These are phyloP conservation scores for Drosophila lacertosa DNA, from an alignment of 1,140 invertebrate species.

Conservation along the genomic window DNA sequence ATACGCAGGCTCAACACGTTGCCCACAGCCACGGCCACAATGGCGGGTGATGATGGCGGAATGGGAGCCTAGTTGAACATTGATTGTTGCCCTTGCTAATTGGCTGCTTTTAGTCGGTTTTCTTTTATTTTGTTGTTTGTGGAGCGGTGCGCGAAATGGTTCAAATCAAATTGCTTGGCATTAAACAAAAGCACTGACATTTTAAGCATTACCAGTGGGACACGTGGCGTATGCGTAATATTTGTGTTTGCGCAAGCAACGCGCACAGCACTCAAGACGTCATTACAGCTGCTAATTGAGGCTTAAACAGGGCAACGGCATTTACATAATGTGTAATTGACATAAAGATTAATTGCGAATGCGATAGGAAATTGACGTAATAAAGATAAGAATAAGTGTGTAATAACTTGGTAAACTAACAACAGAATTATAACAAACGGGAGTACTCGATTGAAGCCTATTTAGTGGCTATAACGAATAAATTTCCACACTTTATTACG, in stretches of 20 bases:
- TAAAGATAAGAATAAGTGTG: conserved; percentile 10
- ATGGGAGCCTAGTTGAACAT: conserved; percentile 32
- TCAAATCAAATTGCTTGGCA: conserved; percentile 35
- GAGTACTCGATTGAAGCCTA: no score
- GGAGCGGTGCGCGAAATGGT: conserved; percentile 40
- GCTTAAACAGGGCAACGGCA: conserved; percentile 23
- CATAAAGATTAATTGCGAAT: conserved; percentile 41
- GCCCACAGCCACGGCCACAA: background rate
- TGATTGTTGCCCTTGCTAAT: conserved; percentile 61
- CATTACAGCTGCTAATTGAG: conserved; percentile 61
- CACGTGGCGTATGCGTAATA: conserved; percentile 67
- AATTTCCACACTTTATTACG: no score
- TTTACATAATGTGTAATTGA: conserved; percentile 39
- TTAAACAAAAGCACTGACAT: conserved; percentile 20
- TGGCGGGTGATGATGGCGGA: background rate
- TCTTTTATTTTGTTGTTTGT: conserved; percentile 4
- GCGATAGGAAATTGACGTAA: background rate
- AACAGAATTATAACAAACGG: no score
- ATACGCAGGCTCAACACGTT: conserved; percentile 46
- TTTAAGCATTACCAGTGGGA: conserved; percentile 5
- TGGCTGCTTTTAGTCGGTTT: conserved; percentile 39
- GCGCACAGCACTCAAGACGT: conserved; percentile 37
- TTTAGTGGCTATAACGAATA: no score
- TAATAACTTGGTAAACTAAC: conserved; percentile 6
- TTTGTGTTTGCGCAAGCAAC: conserved; percentile 31